Evolutionary conservation across 2,113 vertebrate genomes (phyloP), one percentile per base, ranked within the genome.

Genomic region (Heterochromis multidens): DNA sequence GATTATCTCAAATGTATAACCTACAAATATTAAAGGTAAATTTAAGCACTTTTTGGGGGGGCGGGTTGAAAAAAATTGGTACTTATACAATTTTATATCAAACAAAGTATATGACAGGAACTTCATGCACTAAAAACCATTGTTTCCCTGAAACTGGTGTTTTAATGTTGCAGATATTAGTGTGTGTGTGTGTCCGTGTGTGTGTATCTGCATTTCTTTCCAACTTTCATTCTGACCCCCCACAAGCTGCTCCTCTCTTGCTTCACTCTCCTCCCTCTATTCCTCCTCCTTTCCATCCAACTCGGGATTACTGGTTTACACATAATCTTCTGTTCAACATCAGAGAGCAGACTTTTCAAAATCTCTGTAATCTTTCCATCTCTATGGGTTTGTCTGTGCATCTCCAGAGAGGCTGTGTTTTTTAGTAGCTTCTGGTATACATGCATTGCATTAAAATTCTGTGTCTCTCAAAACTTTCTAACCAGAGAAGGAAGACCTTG

Each of bases 311-410:
- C 88, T 79, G 90, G 77, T 90, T 94, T 92, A 90, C 87, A 85
- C 91, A 92, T 96, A 96, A 96, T 96, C 95, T 95, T 94, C 93
- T 94, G 93, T 94, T 92, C 91, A 89, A 93, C 94, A 96, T 94
- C 89, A 82, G 87, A 94, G 89, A 93, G 91, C 93, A 95, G 95
- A 96, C 94, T 94, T 94, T 92, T 88, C 84, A 92, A 96, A 95
- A 94, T 94, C 94, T 94, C 93, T 89, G 79, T 92, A 95, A 94
- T 93, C 91, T 92, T 92, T 87, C 84, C 62, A 85, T 89, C 87
- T 84, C 88, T 80, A 59, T 61, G 83, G 79, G 91, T 82, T 74
- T 80, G 91, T 91, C 80, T 85, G 90, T 80, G 84, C 80, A 76
- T 90, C 89, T 78, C 77, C 80, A 84, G 81, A 59, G 33, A 82